Percentiles rank a stretch among this genome's conserved stretches.
Conservation (phyloP, 1,140 invertebrate genomes). For the Heliconius himera region DNA sequence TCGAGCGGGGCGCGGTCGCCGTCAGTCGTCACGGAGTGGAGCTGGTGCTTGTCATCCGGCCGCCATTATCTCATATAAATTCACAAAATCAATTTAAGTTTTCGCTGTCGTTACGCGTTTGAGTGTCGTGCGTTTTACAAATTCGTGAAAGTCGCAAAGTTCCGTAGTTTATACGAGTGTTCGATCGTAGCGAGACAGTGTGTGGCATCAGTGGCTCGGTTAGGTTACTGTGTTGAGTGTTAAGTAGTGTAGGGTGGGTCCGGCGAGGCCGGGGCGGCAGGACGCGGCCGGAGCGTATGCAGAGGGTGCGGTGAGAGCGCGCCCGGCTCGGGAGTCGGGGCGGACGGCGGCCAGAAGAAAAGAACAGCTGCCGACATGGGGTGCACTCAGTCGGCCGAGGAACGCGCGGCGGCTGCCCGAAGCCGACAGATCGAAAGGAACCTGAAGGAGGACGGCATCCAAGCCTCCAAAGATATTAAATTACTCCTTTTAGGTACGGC, state of each 20-base stretch:
- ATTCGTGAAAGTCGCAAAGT: constrained; percentile 51
- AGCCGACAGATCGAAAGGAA: constrained; percentile 99
- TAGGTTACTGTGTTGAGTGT: constrained; percentile 78
- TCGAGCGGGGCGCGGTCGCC: constrained; percentile 81
- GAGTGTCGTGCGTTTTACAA: constrained; percentile 58
- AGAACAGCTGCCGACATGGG: constrained; percentile 89
- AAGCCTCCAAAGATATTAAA: constrained; percentile 99
- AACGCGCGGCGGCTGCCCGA: constrained; percentile 96
- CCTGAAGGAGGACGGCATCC: constrained; percentile 98
- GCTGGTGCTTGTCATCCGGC: constrained; percentile 80
- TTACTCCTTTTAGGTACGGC: constrained; percentile 95
- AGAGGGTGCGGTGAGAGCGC: constrained; percentile 78
- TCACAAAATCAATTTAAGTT: constrained; percentile 78
- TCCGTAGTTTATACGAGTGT: constrained; percentile 47
- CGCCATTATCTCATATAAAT: constrained; percentile 78
- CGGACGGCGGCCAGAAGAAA: constrained; percentile 65
- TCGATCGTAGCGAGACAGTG: constrained; percentile 50
- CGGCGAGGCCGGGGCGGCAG: constrained; percentile 72
- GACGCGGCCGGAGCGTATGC: constrained; percentile 75
- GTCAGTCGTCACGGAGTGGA: constrained; percentile 79
- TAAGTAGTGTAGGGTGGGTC: constrained; percentile 75
- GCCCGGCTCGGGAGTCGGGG: constrained; percentile 77
- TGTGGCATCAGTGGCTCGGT: constrained; percentile 61
- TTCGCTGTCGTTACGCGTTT: constrained; percentile 67
- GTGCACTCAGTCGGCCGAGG: constrained; percentile 99